Percentiles rank a stretch among this genome's conserved stretches.
Evolutionary conservation across 1,140 invertebrate genomes (phyloP).

Genomic region (Phortica variegata): DNA sequence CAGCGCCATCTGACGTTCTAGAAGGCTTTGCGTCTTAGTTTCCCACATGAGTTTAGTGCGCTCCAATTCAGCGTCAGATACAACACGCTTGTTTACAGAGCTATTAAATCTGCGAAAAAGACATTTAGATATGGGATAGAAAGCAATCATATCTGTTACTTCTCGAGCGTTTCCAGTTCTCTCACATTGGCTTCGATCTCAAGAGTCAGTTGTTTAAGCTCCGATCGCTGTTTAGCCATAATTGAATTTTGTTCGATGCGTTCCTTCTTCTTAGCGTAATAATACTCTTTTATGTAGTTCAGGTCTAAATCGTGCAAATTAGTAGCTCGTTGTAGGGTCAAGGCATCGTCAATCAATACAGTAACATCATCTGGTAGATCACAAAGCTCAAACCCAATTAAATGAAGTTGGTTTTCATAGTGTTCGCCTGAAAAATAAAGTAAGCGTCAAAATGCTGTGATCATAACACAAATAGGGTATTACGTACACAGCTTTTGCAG

Average conservation of each 20-base stretch:
- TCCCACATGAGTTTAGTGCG: constrained; percentile 16
- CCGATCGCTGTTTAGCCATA: constrained; percentile 12
- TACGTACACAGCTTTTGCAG: constrained; percentile 18
- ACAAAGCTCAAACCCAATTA: constrained; percentile 27
- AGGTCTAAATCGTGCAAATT: constrained; percentile 29
- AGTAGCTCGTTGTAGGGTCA: constrained; percentile 18
- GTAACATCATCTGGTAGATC: constrained; percentile 38
- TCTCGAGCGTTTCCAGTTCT: constrained; percentile 27
- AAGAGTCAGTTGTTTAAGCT: constrained; percentile 17
- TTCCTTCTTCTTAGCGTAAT: constrained; percentile 29
- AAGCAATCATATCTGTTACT: constrained; percentile 12
- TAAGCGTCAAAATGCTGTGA: too few relatives aligned
- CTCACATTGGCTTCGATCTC: constrained; percentile 10
- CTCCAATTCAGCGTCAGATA: constrained; percentile 16
- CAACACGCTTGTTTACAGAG: constrained; percentile 22
- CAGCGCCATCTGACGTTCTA: constrained; percentile 23
- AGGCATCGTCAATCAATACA: constrained; percentile 30
- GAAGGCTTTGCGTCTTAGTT: constrained; percentile 17
- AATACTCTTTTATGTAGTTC: constrained; percentile 31
- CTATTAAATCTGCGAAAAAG: constrained; percentile 20
- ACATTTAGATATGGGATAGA: background rate
- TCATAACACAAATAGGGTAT: too few relatives aligned
- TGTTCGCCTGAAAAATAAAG: constrained; percentile 19
- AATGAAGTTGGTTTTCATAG: constrained; percentile 32
- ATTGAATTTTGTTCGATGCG: constrained; percentile 29